Conservation (phyloP, 2,113 vertebrate species). For the Equus przewalskii region DNA sequence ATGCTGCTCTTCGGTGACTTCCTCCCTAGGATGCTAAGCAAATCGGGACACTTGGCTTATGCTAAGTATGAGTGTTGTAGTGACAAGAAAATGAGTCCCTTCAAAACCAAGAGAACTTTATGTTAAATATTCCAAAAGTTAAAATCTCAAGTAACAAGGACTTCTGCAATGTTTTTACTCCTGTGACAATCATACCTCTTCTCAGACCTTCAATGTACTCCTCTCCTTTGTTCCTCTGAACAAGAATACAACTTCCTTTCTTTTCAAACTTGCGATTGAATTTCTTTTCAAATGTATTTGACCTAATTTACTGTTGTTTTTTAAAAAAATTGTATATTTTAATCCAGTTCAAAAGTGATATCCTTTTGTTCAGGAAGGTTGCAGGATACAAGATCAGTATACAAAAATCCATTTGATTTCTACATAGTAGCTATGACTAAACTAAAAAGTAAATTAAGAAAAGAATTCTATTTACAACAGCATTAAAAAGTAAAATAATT, state of each 20-base stretch:
- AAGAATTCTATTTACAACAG: not conserved
- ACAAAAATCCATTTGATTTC: not conserved
- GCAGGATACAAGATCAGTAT: not conserved
- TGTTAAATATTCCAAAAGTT: not conserved
- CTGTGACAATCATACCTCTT: not conserved
- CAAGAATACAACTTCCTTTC: not conserved
- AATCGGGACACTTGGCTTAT: not conserved
- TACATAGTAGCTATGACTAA: not conserved
- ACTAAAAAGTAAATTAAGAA: not conserved
- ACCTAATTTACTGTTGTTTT: not conserved
- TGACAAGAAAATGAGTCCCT: not conserved
- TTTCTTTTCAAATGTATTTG: constrained; percentile 31
- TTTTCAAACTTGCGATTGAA: not conserved
- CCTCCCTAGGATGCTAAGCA: not conserved
- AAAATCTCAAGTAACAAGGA: not conserved
- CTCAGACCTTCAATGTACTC: not conserved
- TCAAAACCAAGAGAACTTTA: not conserved
- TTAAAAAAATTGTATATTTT: not conserved
- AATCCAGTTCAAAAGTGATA: not conserved
- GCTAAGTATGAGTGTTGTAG: not conserved
- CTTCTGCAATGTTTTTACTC: not conserved
- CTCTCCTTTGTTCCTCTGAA: not conserved
- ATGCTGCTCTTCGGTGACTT: not conserved
- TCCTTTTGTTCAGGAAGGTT: not conserved
- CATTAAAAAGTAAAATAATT: not conserved